Percentiles rank a stretch among this genome's conserved stretches.
These are phyloP conservation scores for Malurus cyaneus DNA, from an alignment of 2,113 vertebrate genomes.

Conservation along the genomic window DNA sequence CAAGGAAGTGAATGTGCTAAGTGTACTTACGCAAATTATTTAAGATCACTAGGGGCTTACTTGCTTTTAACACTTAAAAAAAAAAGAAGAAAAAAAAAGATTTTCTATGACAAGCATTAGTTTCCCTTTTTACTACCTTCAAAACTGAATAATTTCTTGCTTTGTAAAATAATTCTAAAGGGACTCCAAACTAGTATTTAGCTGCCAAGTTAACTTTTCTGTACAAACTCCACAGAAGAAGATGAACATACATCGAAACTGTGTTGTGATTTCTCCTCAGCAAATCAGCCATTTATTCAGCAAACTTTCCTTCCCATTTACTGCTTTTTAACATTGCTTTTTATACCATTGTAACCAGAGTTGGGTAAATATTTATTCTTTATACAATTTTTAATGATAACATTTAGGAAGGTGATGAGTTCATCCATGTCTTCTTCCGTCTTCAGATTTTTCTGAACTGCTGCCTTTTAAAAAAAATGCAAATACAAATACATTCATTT, in stretches of 20 bases:
- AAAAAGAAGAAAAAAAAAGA: background rate
- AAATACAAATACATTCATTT: background rate
- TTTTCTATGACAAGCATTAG: slow-evolving; percentile 43
- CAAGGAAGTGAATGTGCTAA: slow-evolving; percentile 32
- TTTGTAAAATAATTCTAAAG: slow-evolving; percentile 44
- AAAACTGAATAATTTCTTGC: slow-evolving; percentile 13
- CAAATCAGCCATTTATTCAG: background rate
- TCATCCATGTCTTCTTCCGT: background rate
- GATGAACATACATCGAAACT: background rate
- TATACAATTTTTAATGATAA: background rate
- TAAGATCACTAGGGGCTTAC: slow-evolving; percentile 62
- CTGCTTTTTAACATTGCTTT: background rate
- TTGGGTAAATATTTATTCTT: background rate
- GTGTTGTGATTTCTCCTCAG: background rate
- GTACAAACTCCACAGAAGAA: background rate
- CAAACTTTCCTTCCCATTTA: background rate
- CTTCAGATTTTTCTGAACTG: background rate
- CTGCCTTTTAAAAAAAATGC: background rate
- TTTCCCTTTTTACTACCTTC: slow-evolving; percentile 36
- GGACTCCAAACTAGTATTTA: slow-evolving; percentile 33
- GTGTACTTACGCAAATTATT: slow-evolving; percentile 70
- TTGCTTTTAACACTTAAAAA: slow-evolving; percentile 67
- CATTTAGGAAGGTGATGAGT: background rate
- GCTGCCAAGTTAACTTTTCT: slow-evolving; percentile 53
- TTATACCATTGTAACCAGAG: background rate